Conservation (phyloP, 2,113 vertebrate species). For the Rhineura floridana region DNA sequence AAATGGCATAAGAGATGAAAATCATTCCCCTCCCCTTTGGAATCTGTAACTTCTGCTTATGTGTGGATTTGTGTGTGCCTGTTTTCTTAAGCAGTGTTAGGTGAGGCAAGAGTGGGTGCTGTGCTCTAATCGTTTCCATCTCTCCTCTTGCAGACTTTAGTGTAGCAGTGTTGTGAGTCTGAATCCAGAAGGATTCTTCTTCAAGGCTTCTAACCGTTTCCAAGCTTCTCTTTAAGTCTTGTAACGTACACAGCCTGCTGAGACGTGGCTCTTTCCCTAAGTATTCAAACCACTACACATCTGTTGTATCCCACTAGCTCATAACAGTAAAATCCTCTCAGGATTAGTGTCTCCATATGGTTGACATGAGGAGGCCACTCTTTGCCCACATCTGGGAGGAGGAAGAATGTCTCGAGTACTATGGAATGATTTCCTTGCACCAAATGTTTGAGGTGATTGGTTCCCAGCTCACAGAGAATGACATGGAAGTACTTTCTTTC, state of each 20-base stretch:
- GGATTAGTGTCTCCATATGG: slow-evolving; percentile 57
- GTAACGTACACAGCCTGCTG: no score
- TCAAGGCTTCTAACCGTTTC: neutral
- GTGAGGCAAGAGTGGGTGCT: neutral
- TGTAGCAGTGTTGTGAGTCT: neutral
- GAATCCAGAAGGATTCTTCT: neutral
- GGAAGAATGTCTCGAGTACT: slow-evolving; percentile 86
- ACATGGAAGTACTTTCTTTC: slow-evolving; percentile 86
- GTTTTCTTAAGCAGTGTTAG: neutral
- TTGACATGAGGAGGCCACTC: slow-evolving; percentile 48
- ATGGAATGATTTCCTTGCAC: slow-evolving; percentile 88
- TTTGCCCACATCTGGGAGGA: slow-evolving; percentile 83
- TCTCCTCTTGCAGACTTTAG: neutral
- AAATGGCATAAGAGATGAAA: no score
- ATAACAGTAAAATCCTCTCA: neutral
- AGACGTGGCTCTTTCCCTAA: neutral
- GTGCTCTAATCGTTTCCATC: neutral
- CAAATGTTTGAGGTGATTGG: slow-evolving; percentile 88
- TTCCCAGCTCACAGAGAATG: slow-evolving; percentile 85
- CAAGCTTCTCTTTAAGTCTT: neutral
- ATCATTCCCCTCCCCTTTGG: neutral
- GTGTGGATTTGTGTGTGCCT: no score
- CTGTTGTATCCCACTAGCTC: neutral
- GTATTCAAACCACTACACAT: slow-evolving; percentile 40
- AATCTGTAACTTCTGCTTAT: neutral